Evolutionary conservation across 1,140 invertebrate genomes (phyloP).

Genomic region (Drosophila lacertosa): DNA sequence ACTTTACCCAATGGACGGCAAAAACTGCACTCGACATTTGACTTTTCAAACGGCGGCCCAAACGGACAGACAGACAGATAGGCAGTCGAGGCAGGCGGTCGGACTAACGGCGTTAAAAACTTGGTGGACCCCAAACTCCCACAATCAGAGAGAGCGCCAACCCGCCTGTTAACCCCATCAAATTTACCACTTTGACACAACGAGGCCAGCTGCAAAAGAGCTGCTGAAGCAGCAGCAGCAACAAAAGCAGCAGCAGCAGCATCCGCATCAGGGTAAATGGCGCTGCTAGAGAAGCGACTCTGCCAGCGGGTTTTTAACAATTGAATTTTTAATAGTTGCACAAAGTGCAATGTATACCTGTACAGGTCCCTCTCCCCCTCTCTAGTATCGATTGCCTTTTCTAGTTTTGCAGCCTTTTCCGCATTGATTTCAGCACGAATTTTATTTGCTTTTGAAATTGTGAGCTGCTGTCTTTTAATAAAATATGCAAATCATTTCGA

Average conservation of each 20-base stretch:
- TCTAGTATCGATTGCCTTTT: slow-evolving; percentile 48
- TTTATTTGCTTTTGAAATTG: slow-evolving; percentile 16
- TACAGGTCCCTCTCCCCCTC: neutral
- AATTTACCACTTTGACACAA: slow-evolving; percentile 71
- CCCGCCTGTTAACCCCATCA: slow-evolving; percentile 37
- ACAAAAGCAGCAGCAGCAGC: no score
- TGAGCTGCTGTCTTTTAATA: slow-evolving; percentile 34
- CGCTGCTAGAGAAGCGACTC: slow-evolving; percentile 6
- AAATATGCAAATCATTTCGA: slow-evolving; percentile 53
- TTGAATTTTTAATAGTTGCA: slow-evolving; percentile 72
- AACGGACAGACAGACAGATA: neutral
- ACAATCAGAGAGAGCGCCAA: neutral
- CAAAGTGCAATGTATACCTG: slow-evolving; percentile 37
- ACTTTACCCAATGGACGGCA: slow-evolving; percentile 57
- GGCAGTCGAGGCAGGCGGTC: neutral
- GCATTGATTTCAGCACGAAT: slow-evolving; percentile 22
- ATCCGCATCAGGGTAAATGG: slow-evolving; percentile 27
- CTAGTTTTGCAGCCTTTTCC: neutral
- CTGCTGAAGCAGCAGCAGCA: neutral
- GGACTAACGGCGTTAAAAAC: slow-evolving; percentile 36
- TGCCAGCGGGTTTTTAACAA: slow-evolving; percentile 58
- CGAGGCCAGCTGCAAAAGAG: slow-evolving; percentile 54
- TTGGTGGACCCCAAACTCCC: slow-evolving; percentile 11
- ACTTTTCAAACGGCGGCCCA: slow-evolving; percentile 57
- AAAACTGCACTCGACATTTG: slow-evolving; percentile 66